These are phyloP conservation scores for Leucophenga varia DNA, from an alignment of 1,140 invertebrate genomes.

Conservation along the genomic window DNA sequence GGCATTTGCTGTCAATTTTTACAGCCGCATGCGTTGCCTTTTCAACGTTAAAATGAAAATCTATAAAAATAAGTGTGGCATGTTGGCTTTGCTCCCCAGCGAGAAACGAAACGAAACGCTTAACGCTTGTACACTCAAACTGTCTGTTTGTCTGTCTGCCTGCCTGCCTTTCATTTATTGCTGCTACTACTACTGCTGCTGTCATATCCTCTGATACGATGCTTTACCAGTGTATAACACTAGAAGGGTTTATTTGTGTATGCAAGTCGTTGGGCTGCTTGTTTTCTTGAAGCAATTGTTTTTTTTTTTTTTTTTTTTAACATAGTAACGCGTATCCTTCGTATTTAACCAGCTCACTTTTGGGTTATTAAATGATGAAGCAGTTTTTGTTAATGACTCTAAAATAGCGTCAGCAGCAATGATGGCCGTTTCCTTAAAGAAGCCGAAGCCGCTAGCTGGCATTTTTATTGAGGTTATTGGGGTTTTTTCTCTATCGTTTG, in stretches of 20 bases:
- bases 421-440: conserved; percentile 26
- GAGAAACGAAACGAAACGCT: conserved; percentile 5
- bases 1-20: conserved; percentile 13
- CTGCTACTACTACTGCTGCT: too few species aligned
- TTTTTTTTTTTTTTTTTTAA: too few species aligned
- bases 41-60: conserved; percentile 54
- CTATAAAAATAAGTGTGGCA: conserved; percentile 54
- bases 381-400: conserved; percentile 53
- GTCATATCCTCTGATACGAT: too few species aligned
- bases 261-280: conserved; percentile 15
- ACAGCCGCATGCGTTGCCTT: conserved; percentile 49
- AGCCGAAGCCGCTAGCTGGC: conserved; percentile 11
- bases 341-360: conserved; percentile 54
- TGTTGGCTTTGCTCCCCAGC: conserved; percentile 27
- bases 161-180: too few species aligned
- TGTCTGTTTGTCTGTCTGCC: background rate
- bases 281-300: conserved; percentile 26
- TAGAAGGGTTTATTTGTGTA: conserved; percentile 10
- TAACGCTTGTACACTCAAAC: too few species aligned
- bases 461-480: conserved; percentile 48
- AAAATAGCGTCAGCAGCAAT: conserved; percentile 47
- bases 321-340: conserved; percentile 19
- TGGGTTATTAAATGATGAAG: conserved; percentile 54
- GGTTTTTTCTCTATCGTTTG: conserved; percentile 13
- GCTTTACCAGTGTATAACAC: too few species aligned